These are phyloP conservation scores for Hydropotes inermis DNA, from an alignment of 2,113 vertebrate species.

Conservation along the genomic window DNA sequence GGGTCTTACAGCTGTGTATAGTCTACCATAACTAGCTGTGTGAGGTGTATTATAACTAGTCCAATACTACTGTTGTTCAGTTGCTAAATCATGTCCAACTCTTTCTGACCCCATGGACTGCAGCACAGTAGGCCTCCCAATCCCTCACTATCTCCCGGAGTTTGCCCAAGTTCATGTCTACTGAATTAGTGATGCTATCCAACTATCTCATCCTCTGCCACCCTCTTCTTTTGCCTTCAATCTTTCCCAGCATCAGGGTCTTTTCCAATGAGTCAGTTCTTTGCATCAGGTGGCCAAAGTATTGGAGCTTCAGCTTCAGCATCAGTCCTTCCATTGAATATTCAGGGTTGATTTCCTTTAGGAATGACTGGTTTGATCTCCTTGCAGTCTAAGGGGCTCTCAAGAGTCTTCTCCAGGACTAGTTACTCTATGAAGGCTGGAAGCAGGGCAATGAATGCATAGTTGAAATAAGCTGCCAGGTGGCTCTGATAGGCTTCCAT, in stretches of 20 bases:
- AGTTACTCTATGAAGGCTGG: not conserved
- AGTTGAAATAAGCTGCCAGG: not conserved
- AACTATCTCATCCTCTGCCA: not conserved
- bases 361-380: not conserved
- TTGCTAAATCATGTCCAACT: not conserved
- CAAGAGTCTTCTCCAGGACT: not conserved
- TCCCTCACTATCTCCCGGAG: not conserved
- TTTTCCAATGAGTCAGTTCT: not conserved
- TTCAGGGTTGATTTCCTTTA: not conserved
- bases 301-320: not conserved
- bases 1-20: not conserved
- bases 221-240: not conserved
- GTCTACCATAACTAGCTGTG: not conserved
- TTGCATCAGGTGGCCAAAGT: not conserved
- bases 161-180: not conserved
- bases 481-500: not conserved
- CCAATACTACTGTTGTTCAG: not conserved
- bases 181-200: not conserved
- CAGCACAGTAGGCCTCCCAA: not conserved
- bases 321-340: not conserved
- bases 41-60: not conserved
- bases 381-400: not conserved
- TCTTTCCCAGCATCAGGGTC: not conserved
- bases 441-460: not conserved
- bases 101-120: not conserved